Evolutionary conservation across 35 echinoderm and acorn worm species (phyloP).

Genomic region (Holothuria glaberrima): DNA sequence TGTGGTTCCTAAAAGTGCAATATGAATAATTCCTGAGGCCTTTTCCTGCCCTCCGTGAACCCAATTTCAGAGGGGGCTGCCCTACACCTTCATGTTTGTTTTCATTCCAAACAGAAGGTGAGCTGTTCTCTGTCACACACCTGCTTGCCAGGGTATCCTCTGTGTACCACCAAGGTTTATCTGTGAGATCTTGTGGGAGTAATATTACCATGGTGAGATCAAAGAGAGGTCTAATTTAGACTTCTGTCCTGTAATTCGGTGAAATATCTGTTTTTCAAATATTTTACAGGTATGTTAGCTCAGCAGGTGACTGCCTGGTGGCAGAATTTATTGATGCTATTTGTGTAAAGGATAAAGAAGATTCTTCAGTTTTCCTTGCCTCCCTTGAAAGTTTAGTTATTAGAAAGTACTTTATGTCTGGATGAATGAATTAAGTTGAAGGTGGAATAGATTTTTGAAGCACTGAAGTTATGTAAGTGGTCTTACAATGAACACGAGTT

Average conservation of each 20-base stretch:
- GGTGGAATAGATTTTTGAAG: no score
- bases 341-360: no score
- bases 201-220: background rate
- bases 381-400: no score
- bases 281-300: slow-evolving; percentile 7
- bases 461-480: no score
- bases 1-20: no score
- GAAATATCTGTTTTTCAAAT: slow-evolving; percentile 5
- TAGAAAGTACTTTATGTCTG: no score
- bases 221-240: slow-evolving; percentile 13
- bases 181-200: background rate
- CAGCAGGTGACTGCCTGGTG: slow-evolving; percentile 12
- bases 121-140: slow-evolving; percentile 15
- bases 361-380: no score
- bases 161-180: background rate
- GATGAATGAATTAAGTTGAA: no score
- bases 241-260: background rate
- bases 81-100: slow-evolving; percentile 22
- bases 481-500: no score
- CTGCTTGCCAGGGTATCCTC: background rate
- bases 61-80: background rate
- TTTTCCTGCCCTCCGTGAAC: slow-evolving; percentile 21
- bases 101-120: slow-evolving; percentile 39
- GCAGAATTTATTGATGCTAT: background rate
- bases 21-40: no score